Percentiles rank a stretch among this genome's conserved stretches.
These are phyloP conservation scores for Trissolcus japonicus DNA, from an alignment of 2,888 invertebrate genomes.

Conservation along the genomic window DNA sequence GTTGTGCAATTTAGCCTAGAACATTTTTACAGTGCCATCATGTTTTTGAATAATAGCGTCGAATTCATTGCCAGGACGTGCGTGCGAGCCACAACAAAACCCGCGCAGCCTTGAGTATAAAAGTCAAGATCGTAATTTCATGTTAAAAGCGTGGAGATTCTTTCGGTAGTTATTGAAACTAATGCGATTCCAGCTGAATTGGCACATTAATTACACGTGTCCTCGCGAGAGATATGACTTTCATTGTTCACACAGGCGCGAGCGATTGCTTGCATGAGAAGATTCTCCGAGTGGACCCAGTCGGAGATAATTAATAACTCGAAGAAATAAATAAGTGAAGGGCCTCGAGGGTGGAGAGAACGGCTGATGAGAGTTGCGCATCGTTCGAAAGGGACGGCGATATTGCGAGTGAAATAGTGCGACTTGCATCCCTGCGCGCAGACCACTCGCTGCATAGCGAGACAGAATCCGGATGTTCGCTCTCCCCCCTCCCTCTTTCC, in stretches of 20 bases:
- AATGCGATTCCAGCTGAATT: slow-evolving; percentile 55
- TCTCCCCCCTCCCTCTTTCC: slow-evolving; percentile 8
- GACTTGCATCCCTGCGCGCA: slow-evolving; percentile 29
- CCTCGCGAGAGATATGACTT: slow-evolving; percentile 54
- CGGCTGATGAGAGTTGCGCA: slow-evolving; percentile 44
- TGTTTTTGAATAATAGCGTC: slow-evolving; percentile 23
- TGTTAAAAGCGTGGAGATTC: slow-evolving; percentile 48
- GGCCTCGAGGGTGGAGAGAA: slow-evolving; percentile 47
- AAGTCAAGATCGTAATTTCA: slow-evolving; percentile 39
- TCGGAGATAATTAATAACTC: slow-evolving; percentile 56
- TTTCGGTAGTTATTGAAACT: slow-evolving; percentile 55
- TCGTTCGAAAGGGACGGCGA: slow-evolving; percentile 1
- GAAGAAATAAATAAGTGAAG: slow-evolving; percentile 52
- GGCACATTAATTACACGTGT: slow-evolving; percentile 55
- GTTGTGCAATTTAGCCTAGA: slow-evolving; percentile 30
- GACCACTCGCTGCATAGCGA: slow-evolving; percentile 34
- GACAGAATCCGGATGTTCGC: slow-evolving; percentile 55
- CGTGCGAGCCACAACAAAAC: slow-evolving; percentile 23
- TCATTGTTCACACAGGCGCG: slow-evolving; percentile 45
- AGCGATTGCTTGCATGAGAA: slow-evolving; percentile 31
- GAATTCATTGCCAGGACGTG: slow-evolving; percentile 40
- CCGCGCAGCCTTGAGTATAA: slow-evolving; percentile 24
- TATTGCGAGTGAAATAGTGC: slow-evolving; percentile 6
- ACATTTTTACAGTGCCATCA: slow-evolving; percentile 22
- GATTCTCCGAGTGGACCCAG: slow-evolving; percentile 46